A percentile compares a stretch with the other conserved stretches of the same genome.
These are phyloP conservation scores for Oscheius sp. DNA, from an alignment of 2,888 invertebrate species.

Conservation along the genomic window DNA sequence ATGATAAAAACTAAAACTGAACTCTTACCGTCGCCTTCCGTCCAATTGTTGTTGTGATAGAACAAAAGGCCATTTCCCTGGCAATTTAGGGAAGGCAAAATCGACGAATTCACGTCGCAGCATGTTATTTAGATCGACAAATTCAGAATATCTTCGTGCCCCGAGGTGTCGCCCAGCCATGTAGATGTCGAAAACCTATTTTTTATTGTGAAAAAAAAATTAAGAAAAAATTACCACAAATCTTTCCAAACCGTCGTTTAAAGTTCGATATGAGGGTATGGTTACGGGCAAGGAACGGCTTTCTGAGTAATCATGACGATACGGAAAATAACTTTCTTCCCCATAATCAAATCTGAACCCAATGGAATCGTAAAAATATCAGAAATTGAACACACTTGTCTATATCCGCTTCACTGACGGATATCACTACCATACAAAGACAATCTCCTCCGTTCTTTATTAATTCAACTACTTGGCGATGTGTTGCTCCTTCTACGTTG, in stretches of 20 bases:
- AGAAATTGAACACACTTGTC: conserved; percentile 35
- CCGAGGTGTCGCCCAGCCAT: conserved; percentile 98
- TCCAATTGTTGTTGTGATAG: conserved; percentile 96
- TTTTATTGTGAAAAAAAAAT: neutral
- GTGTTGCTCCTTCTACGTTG: conserved; percentile 98
- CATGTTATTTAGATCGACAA: conserved; percentile 75
- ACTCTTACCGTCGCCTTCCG: conserved; percentile 79
- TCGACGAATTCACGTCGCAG: conserved; percentile 69
- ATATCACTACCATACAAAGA: conserved; percentile 92
- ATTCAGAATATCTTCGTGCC: conserved; percentile 93
- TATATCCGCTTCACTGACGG: conserved; percentile 80
- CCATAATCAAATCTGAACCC: conserved; percentile 46
- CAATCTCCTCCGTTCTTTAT: conserved; percentile 98
- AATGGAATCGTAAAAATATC: neutral
- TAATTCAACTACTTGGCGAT: conserved; percentile 97
- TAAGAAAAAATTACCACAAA: conserved; percentile 79
- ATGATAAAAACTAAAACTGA: neutral
- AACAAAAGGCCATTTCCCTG: conserved; percentile 98
- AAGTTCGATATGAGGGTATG: conserved; percentile 92
- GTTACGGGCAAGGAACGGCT: conserved; percentile 82
- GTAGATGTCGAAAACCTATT: conserved; percentile 87
- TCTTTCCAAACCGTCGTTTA: conserved; percentile 82
- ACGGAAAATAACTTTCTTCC: conserved; percentile 47
- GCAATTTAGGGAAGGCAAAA: conserved; percentile 92
- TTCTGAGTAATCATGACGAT: conserved; percentile 77